These are phyloP conservation scores for Rhyacophila evoluta DNA, from an alignment of 2,888 invertebrate genomes.

Conservation along the genomic window DNA sequence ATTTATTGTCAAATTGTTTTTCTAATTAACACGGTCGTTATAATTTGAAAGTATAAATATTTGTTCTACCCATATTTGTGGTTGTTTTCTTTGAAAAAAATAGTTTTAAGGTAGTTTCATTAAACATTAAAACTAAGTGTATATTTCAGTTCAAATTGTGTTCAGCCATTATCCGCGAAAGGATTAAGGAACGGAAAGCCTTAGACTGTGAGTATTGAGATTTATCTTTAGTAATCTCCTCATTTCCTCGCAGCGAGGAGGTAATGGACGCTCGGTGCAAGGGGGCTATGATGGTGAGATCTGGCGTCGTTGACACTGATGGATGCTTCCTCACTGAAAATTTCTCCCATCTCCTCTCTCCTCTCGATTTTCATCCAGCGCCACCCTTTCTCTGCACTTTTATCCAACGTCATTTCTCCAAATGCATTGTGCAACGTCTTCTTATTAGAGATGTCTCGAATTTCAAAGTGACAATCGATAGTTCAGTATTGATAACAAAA, in stretches of 20 bases:
- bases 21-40: no score
- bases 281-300: constrained; percentile 8
- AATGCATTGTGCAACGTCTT: constrained; percentile 20
- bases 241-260: constrained; percentile 29
- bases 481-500: not conserved
- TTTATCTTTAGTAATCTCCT: constrained; percentile 39
- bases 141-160: no score
- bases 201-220: constrained; percentile 4
- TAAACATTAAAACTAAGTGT: no score
- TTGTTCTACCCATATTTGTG: no score
- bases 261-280: not conserved
- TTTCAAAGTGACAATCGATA: not conserved
- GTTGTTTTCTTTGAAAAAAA: no score
- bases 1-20: no score
- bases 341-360: constrained; percentile 16
- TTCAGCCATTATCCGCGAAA: not conserved
- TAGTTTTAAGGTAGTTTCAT: no score
- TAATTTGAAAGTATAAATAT: no score
- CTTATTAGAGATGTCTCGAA: not conserved
- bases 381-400: not conserved
- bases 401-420: constrained; percentile 22
- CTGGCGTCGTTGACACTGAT: constrained; percentile 48
- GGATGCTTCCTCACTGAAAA: constrained; percentile 49
- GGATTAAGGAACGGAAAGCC: not conserved
- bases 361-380: not conserved